A percentile compares a stretch with the other conserved stretches of the same genome.
Conservation (phyloP, 2,888 invertebrate genomes). For the Agrypnus murinus region DNA sequence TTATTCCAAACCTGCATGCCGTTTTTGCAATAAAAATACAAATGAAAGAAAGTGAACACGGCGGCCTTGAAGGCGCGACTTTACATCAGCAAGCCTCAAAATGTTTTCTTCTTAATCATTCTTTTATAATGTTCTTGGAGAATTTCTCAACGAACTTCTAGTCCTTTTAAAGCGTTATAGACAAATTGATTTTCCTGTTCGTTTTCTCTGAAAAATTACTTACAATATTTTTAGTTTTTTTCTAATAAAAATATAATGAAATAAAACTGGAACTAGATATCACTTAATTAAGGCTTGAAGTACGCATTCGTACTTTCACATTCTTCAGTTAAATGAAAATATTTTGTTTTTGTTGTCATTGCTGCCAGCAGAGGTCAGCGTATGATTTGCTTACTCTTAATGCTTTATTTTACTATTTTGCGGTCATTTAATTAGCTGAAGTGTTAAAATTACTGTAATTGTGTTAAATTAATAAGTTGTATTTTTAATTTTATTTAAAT, state of each 20-base stretch:
- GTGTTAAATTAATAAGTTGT: neutral
- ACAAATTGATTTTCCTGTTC: too few species aligned
- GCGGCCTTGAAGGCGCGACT: conserved; percentile 57
- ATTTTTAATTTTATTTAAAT: neutral
- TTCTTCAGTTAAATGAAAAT: conserved; percentile 13
- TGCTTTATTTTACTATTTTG: neutral
- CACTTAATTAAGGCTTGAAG: conserved; percentile 4
- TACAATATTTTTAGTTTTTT: too few species aligned
- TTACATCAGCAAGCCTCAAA: conserved; percentile 38
- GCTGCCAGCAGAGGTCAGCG: conserved; percentile 9
- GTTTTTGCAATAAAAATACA: conserved; percentile 56
- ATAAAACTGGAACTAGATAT: neutral
- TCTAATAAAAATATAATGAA: too few species aligned
- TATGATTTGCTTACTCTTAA: neutral
- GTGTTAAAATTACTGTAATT: conserved; percentile 1
- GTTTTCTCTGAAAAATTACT: too few species aligned
- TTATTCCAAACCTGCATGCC: conserved; percentile 44
- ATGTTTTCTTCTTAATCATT: neutral
- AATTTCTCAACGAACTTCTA: too few species aligned
- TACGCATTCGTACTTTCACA: conserved; percentile 17
- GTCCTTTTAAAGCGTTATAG: too few species aligned
- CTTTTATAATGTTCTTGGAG: too few species aligned
- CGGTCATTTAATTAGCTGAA: neutral
- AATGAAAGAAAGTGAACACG: conserved; percentile 58
- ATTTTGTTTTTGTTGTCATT: conserved; percentile 10